Conservation (phyloP, 2,888 invertebrate genomes). For the Tipula helvola region DNA sequence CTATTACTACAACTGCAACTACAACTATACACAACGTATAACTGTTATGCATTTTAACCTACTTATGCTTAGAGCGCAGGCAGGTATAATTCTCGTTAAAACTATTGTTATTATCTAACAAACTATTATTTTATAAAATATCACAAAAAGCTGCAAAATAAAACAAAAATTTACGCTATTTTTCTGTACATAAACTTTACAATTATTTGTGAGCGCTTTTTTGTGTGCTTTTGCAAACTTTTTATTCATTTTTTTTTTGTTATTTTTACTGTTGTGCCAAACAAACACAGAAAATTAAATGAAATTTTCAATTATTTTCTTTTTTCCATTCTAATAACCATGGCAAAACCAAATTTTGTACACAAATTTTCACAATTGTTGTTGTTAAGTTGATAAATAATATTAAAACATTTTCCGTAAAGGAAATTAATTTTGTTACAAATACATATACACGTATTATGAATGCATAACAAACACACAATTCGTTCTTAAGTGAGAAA, state of each 20-base stretch:
- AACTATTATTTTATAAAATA: neutral
- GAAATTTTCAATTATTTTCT: neutral
- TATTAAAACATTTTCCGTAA: neutral
- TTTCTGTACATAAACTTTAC: neutral
- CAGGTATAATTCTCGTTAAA: constrained; percentile 4
- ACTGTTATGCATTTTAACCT: neutral
- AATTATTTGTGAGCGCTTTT: neutral
- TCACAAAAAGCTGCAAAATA: neutral
- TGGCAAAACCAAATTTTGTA: neutral
- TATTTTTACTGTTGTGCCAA: neutral
- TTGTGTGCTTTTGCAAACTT: neutral
- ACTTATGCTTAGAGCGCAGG: neutral
- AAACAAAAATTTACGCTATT: neutral
- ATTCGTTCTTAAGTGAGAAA: neutral
- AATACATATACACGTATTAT: neutral
- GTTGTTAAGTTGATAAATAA: neutral
- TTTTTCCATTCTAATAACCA: neutral
- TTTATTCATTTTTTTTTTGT: neutral
- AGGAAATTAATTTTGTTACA: neutral
- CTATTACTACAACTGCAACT: neutral
- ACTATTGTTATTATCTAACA: neutral
- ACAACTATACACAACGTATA: neutral
- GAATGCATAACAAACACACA: neutral
- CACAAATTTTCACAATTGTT: neutral
- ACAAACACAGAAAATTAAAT: neutral